A percentile compares a stretch with the other conserved stretches of the same genome.
These are phyloP conservation scores for Myotis lucifugus DNA, from an alignment of 2,113 vertebrate genomes.

Conservation along the genomic window DNA sequence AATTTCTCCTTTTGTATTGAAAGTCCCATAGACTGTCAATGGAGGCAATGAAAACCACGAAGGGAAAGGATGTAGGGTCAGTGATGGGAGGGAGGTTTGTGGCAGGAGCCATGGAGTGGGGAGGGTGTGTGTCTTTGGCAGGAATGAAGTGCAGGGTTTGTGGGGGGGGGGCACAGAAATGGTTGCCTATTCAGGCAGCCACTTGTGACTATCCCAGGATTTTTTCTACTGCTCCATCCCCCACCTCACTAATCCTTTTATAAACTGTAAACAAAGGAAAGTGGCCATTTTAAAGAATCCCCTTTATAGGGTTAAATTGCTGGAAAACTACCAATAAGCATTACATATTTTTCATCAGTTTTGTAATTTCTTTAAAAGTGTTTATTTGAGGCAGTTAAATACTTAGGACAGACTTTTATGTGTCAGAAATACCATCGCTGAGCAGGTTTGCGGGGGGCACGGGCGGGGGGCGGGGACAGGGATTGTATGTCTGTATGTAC, in stretches of 20 bases:
- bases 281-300: slow-evolving; percentile 35
- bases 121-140: neutral
- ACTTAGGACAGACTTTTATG: neutral
- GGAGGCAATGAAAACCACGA: neutral
- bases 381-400: slow-evolving; percentile 7
- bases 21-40: neutral
- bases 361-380: neutral
- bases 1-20: neutral
- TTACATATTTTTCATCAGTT: neutral
- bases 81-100: neutral
- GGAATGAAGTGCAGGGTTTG: neutral
- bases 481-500: neutral
- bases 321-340: neutral
- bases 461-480: neutral
- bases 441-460: neutral
- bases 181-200: neutral
- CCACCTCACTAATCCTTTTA: neutral
- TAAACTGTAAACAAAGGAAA: neutral
- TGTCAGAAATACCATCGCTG: neutral
- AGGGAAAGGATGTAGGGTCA: neutral
- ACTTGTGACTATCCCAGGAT: neutral
- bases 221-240: neutral
- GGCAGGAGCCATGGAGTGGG: neutral
- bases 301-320: neutral
- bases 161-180: neutral